These are phyloP conservation scores for Sebastes minor DNA, from an alignment of 2,797 vertebrate species.

Conservation along the genomic window DNA sequence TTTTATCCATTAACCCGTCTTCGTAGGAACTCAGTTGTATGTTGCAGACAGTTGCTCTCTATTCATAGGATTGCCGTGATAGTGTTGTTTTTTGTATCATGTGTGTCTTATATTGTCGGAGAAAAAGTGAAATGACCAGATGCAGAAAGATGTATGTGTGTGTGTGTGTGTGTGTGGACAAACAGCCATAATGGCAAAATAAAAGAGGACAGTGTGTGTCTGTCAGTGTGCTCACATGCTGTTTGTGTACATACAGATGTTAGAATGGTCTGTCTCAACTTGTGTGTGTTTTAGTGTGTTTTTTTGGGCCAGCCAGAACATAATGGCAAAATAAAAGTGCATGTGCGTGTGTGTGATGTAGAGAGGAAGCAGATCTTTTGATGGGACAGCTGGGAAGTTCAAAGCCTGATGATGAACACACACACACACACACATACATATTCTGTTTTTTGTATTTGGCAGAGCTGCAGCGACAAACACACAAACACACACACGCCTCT, in stretches of 20 bases:
- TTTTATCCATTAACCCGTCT: not conserved
- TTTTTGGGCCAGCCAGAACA: conserved; percentile 6
- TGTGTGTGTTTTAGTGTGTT: not conserved
- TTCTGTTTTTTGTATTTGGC: conserved; percentile 25
- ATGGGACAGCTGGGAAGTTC: conserved; percentile 80
- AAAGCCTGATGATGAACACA: conserved; percentile 72
- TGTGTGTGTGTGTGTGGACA: not conserved
- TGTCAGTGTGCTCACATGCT: not conserved
- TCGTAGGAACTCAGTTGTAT: not conserved
- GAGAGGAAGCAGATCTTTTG: conserved; percentile 75
- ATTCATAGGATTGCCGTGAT: not conserved
- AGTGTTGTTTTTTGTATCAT: not conserved
- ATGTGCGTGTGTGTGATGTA: not conserved
- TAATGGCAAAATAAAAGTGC: conserved; percentile 50
- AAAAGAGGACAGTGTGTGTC: not conserved
- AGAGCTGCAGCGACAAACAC: conserved; percentile 36
- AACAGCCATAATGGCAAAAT: conserved; percentile 27
- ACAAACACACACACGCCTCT: conserved; percentile 23
- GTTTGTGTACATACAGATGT: not conserved
- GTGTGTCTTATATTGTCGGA: not conserved
- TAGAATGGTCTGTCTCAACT: not conserved
- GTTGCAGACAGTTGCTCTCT: not conserved
- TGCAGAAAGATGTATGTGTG: not conserved
- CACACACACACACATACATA: conserved; percentile 30
- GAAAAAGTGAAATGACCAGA: not conserved